Evolutionary conservation across 2,888 invertebrate genomes (phyloP), one percentile per base, ranked within the genome.

Genomic region (Sclerodermus sp.): DNA sequence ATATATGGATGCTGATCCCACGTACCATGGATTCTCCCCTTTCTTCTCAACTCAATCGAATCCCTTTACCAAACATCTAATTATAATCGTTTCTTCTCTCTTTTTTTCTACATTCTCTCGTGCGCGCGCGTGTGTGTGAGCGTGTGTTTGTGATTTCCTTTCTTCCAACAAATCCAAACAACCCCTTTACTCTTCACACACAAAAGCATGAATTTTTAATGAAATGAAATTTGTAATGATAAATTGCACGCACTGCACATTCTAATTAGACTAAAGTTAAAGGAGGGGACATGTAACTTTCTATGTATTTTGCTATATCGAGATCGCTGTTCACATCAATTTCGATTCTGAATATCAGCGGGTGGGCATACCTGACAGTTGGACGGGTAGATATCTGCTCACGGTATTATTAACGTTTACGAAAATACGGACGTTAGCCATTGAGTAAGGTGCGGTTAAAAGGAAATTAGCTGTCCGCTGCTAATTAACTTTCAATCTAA

Each of bases 351-450:
- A 55, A 52, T 58, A 57, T 58, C 60, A 55, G 59, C 60, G 54
- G 56, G 62, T 59, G 60, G 62, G 55, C 62, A 59, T 65, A 62
- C 60, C 61, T 63, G 63, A 60, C 63, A 63, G 58, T 42, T 53
- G 56, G 52, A 51, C 60, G 50, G 47, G 52, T 47, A 57, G 59
- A 64, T 60, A 59, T 61, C 53, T 50, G 53, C 57, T 58, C 63
- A 60, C 49, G 54, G 53, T 66, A 57, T 68, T 66, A 67, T 67
- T 67, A 66, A 58, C 64, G 55, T 60, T 61, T 57, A 62, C 55
- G 58, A 64, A 64, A 62, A 59, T 56, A 52, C 53, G 49, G 49
- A 49, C 47, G 34, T 39, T 46, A 42, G 47, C 49, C 49, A 30
- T 39, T 40, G 41, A 48, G 40, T 55, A 53, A 53, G 50, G 55